Evolutionary conservation across 2,113 vertebrate species (phyloP).

Genomic region (Mastomys coucha): DNA sequence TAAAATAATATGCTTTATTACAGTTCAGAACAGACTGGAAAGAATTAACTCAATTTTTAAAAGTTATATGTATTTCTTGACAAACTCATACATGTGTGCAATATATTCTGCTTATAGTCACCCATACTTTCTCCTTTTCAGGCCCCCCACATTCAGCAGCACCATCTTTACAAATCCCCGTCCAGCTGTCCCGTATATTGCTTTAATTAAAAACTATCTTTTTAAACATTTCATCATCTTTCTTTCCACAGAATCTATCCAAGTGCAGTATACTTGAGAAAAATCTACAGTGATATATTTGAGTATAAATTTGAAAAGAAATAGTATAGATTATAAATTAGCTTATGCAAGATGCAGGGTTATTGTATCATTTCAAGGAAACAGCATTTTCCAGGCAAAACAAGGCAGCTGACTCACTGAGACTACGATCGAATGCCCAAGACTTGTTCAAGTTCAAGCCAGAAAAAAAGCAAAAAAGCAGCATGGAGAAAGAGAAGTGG

Average conservation of each 20-base stretch:
- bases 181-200: neutral
- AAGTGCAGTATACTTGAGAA: neutral
- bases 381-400: neutral
- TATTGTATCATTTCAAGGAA: neutral
- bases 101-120: neutral
- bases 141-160: neutral
- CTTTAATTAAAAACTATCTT: neutral
- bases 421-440: neutral
- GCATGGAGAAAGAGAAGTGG: neutral
- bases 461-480: neutral
- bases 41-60: conserved; percentile 62
- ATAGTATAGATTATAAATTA: conserved; percentile 58
- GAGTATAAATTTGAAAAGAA: conserved; percentile 64
- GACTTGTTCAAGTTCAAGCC: neutral
- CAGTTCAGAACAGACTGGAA: neutral
- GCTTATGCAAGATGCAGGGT: conserved; percentile 61
- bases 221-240: conserved; percentile 42
- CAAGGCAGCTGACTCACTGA: neutral
- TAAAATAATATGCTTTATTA: neutral
- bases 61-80: neutral
- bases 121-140: too few relatives aligned
- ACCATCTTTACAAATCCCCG: neutral
- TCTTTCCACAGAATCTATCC: conserved; percentile 61
- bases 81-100: too few relatives aligned
- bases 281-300: conserved; percentile 54